Percentiles rank a stretch among this genome's conserved stretches.
phyloP scores from a whole-genome alignment of 2,113 vertebrate species.

The Centropus bengalensis region DNA sequence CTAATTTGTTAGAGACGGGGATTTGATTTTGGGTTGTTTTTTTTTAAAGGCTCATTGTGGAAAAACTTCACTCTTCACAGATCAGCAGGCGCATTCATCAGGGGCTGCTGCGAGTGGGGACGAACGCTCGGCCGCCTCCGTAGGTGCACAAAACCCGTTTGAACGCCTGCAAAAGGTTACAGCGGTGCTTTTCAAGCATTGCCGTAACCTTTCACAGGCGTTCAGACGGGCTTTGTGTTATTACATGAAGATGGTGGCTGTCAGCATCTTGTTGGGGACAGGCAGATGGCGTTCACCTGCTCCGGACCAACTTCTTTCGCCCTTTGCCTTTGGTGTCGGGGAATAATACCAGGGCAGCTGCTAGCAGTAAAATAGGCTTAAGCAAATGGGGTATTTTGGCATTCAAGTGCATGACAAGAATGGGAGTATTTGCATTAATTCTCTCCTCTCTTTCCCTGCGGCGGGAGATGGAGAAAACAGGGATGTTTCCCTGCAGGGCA shows the following conservation, averaged over 20 bases:
- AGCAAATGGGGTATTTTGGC: constrained; percentile 71
- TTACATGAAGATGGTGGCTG: constrained; percentile 57
- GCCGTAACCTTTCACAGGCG: not conserved
- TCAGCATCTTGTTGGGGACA: constrained; percentile 69
- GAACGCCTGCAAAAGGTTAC: constrained; percentile 48
- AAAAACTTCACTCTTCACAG: constrained; percentile 47
- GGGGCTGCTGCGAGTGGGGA: not conserved
- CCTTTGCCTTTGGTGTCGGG: constrained; percentile 71
- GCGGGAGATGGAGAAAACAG: not conserved
- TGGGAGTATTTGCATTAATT: constrained; percentile 68
- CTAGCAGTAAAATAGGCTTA: constrained; percentile 77
- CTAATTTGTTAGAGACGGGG: not conserved
- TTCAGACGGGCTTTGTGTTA: constrained; percentile 22
- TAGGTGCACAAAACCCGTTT: constrained; percentile 25
- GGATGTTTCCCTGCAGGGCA: not conserved
- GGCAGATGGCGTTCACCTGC: constrained; percentile 86
- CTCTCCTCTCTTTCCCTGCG: not conserved
- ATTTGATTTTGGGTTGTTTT: not conserved
- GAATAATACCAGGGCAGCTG: constrained; percentile 82
- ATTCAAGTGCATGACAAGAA: constrained; percentile 74
- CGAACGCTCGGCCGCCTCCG: not conserved
- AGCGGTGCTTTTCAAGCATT: not conserved
- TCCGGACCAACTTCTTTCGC: constrained; percentile 73
- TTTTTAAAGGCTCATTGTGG: not conserved
- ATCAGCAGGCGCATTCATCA: constrained; percentile 51